Evolutionary conservation across 2,797 vertebrate species (phyloP), one percentile per base, ranked within the genome.

Genomic region (Loris lydekkerianus): DNA sequence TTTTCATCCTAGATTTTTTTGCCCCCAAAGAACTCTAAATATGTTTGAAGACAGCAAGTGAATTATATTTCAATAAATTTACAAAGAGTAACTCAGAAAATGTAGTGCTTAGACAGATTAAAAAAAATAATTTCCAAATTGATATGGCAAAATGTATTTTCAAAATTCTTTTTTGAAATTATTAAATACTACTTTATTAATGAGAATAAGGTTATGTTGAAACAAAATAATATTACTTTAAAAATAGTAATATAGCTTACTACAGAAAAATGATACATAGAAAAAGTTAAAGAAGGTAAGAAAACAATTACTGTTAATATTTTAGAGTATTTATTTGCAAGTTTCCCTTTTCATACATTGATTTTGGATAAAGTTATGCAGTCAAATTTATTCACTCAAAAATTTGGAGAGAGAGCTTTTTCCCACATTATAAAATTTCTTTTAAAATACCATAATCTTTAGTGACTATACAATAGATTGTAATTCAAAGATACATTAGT

Each of bases 51-150:
- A 83, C 76, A 82, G 21, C 20, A 63, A 92, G 15, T 81, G 89
- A 86, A 56, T 82, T 96, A 65, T 60, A 29, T 37, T 31, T 92
- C 94, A 40, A 40, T 87, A 87, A 56, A 40, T 67, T 88, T 94
- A 67, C 63, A 43, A 40, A 82, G 8, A 84, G 14, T n/a, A 70
- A 81, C 81, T 94, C 34, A 95, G 89, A 90, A 90, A 94, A 88
- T 75, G 40, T 49, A 37, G 65, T 61, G 0, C 46, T 86, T 76
- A 89, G 29, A 27, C 0, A 63, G 61, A 72, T 61, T 31, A 84
- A 65, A 91, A 90, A 91, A 83, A 77, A 77, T 86, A 69, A 76
- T 93, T 96, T 96, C 40, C 43, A 82, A 95, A 69, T 53, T 77
- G 20, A 94, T 34, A 40, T 11, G 89, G 17, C 18, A 60, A 20